Evolutionary conservation across 2,113 vertebrate species (phyloP), one percentile per base, ranked within the genome.

Genomic region (Stictonetta naevosa): DNA sequence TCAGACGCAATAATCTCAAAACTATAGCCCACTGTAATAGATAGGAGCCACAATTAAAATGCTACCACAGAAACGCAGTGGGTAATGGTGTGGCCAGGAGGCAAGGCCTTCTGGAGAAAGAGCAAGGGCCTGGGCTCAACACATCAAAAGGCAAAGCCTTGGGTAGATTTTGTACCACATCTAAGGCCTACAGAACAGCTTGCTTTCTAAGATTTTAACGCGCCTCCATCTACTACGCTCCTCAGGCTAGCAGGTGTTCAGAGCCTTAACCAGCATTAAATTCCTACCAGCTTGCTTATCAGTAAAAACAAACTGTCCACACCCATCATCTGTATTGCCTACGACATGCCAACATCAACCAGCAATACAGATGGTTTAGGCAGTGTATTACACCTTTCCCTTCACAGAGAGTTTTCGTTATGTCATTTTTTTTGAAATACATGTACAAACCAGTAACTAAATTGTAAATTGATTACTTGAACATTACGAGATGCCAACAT

Each of bases 51-150:
- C 31, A 23, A 2, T 23, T 46, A 14, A 69, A 68, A 4, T 44
- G 31, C 42, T 11, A 1, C 0, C 23, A n/a, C 33, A 36, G 48
- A 28, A 53, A 48, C 0, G 0, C 3, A 10, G 1, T 33, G 1
- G 18, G 1, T 33, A 31, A 36, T 7, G 28, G 23, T 26, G 6
- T 0, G 0, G 29, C 22, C 22, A 16, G 8, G 48, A 60, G 46
- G 34, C 7, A 28, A 84, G 22, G 6, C 23, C 5, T 44, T 44
- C 56, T 26, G 31, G 7, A 26, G 16, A 20, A 46, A 3, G 31
- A 3, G 13, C 9, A 42, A 6, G 2, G 19, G 8, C 2, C 34
- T 58, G 1, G 4, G 7, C 14, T 60, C 38, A 33, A 26, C 10
- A 10, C 6, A 38, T 11, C 15, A 13, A 62, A 76, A 90, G n/a